These are phyloP conservation scores for Trachelus stipa DNA, from an alignment of 2,888 invertebrate species.

Conservation along the genomic window DNA sequence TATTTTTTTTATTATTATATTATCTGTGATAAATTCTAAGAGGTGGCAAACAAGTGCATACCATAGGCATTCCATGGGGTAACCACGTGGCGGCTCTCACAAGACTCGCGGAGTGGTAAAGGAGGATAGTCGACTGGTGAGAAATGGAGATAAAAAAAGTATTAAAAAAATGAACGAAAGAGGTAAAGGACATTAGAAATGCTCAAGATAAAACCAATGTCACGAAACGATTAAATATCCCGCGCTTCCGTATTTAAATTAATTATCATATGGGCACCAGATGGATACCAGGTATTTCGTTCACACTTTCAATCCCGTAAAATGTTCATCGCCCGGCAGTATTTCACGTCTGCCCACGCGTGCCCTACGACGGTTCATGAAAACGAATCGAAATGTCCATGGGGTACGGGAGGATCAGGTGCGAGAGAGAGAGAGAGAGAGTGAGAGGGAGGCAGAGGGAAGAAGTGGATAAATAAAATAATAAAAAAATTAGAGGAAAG, in stretches of 20 bases:
- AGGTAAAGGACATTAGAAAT: too few relatives aligned
- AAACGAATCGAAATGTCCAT: not conserved
- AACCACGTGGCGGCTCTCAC: not conserved
- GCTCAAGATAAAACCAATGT: slow-evolving; percentile 3
- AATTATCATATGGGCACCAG: slow-evolving; percentile 22
- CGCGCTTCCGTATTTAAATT: slow-evolving; percentile 31
- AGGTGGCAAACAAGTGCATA: not conserved
- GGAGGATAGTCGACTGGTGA: slow-evolving; percentile 1
- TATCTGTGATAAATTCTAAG: not conserved
- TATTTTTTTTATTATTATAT: not conserved
- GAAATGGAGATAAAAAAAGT: slow-evolving; percentile 14
- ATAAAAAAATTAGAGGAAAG: not conserved
- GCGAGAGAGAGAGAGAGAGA: slow-evolving; percentile 13
- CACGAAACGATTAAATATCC: slow-evolving; percentile 30
- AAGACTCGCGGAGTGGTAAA: not conserved
- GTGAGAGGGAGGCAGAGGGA: slow-evolving; percentile 18
- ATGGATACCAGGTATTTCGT: not conserved
- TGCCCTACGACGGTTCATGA: slow-evolving; percentile 21
- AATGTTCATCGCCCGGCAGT: slow-evolving; percentile 47
- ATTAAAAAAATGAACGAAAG: not conserved
- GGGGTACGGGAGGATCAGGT: slow-evolving; percentile 20
- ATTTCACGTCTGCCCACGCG: slow-evolving; percentile 59
- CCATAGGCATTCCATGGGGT: not conserved
- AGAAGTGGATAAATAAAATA: not conserved
- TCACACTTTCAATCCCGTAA: slow-evolving; percentile 50